Conservation (phyloP, 2,888 invertebrate genomes). For the Cistogaster globosa region DNA sequence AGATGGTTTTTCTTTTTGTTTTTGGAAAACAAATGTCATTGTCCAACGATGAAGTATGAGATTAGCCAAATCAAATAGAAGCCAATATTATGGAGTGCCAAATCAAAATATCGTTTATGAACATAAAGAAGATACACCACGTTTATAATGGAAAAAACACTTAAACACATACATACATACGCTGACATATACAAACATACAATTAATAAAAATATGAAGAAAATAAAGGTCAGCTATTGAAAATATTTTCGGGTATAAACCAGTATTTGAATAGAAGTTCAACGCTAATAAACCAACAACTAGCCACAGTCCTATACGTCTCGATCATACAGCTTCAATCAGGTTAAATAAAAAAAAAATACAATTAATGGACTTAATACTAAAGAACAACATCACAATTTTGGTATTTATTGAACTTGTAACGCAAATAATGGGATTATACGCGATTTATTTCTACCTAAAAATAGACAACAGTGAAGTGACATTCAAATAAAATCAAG, state of each 20-base stretch:
- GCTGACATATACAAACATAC: slow-evolving; percentile 21
- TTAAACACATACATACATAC: background rate
- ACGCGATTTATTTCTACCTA: slow-evolving; percentile 54
- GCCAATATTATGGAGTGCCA: slow-evolving; percentile 73
- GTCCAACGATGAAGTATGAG: slow-evolving; percentile 73
- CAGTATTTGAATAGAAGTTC: slow-evolving; percentile 68
- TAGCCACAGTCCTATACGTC: slow-evolving; percentile 78
- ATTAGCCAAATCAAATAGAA: slow-evolving; percentile 82
- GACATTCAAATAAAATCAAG: slow-evolving; percentile 53
- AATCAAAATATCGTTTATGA: slow-evolving; percentile 66
- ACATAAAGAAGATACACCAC: slow-evolving; percentile 46
- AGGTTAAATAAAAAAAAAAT: slow-evolving; percentile 58
- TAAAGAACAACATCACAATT: slow-evolving; percentile 36
- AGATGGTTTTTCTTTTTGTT: slow-evolving; percentile 25
- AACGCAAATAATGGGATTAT: slow-evolving; percentile 63
- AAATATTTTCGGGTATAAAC: slow-evolving; percentile 64
- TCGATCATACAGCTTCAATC: slow-evolving; percentile 80
- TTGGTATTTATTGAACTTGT: slow-evolving; percentile 33
- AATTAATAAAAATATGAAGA: slow-evolving; percentile 31
- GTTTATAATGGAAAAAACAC: slow-evolving; percentile 16
- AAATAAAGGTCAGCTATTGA: slow-evolving; percentile 65
- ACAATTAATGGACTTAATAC: slow-evolving; percentile 48
- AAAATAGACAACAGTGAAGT: slow-evolving; percentile 50
- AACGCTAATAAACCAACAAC: slow-evolving; percentile 67
- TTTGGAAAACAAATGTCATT: slow-evolving; percentile 66